A percentile compares a stretch with the other conserved stretches of the same genome.
These are phyloP conservation scores for Florisuga fusca DNA, from an alignment of 2,797 vertebrate genomes.

Conservation along the genomic window DNA sequence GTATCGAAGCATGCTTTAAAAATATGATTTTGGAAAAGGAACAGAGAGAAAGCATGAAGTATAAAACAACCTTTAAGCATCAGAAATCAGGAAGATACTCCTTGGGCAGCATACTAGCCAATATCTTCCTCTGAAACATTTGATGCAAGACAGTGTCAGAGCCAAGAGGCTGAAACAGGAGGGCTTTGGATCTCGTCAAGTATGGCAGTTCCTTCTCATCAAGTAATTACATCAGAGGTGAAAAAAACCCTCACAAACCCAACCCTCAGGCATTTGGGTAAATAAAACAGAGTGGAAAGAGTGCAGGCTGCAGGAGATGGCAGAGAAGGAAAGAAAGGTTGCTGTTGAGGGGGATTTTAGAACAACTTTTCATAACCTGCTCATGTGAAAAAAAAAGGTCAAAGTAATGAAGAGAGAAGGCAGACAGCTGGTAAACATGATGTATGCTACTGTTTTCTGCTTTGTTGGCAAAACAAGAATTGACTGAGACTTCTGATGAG, in stretches of 20 bases:
- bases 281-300: not conserved
- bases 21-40: not conserved
- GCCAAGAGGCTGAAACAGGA: not conserved
- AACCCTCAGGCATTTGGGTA: not conserved
- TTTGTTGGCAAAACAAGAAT: not conserved
- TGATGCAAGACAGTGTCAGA: not conserved
- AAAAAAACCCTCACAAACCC: not conserved
- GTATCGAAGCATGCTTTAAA: constrained; percentile 12
- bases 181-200: not conserved
- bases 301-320: not conserved
- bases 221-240: not conserved
- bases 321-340: not conserved
- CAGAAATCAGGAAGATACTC: not conserved
- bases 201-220: not conserved
- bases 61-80: not conserved
- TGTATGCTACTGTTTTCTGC: not conserved
- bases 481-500: not conserved
- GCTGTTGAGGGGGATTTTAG: not conserved
- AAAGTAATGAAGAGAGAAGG: not conserved
- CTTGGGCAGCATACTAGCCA: not conserved
- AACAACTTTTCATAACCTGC: not conserved
- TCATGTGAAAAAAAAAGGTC: not conserved
- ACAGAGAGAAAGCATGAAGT: not conserved
- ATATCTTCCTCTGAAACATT: not conserved
- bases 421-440: not conserved